Base-by-base conservation (phyloP, 2,888 invertebrate species). In the Griposia aprilina region DNA sequence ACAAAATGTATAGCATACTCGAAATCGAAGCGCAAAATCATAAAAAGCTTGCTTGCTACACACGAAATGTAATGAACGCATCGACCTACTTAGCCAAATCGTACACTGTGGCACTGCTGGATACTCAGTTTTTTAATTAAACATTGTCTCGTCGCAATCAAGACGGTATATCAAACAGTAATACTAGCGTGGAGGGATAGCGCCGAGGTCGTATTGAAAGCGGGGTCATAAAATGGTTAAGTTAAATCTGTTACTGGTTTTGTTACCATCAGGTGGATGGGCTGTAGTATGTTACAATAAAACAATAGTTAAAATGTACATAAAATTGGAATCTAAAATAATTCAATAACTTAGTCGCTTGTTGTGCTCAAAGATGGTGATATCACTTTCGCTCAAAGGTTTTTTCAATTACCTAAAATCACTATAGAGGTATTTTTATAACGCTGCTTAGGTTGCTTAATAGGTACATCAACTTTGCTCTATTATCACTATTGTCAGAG, bases 81-180 rank as follows among this genome's bases (percentile, higher is more conserved):
- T 81, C 60, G 82, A 77, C 75, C 78, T 60, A 87, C 67, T 81
- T 76, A 48, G 26, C 30, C 79, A 77, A 86, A 60, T 80, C 63
- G 23, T 66, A 52, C 60, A 66, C 62, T 73, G 57, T 80, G 48
- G 57, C 62, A 65, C 50, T 76, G 63, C 36, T 73, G 26, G 52
- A 41, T 78, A 59, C 74, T 81, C 84, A 79, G 82, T 82, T 87
- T 87, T 87, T 88, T 88, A 88, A 87, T 87, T 88, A 88, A 86
- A 87, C 78, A 86, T 84, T 88, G 80, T 82, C 82, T 88, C 82
- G 48, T 86, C 74, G 87, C 86, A 88, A 87, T 88, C 88, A 88
- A 87, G 85, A 86, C 69, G 73, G 82, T 88, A 81, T 84, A 82
- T 84, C 88, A 87, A 87, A 88, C 84, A 87, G 87, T 84, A 86